Evolutionary conservation across 2,113 vertebrate species (phyloP).

Genomic region (Dryoscopus gambensis): DNA sequence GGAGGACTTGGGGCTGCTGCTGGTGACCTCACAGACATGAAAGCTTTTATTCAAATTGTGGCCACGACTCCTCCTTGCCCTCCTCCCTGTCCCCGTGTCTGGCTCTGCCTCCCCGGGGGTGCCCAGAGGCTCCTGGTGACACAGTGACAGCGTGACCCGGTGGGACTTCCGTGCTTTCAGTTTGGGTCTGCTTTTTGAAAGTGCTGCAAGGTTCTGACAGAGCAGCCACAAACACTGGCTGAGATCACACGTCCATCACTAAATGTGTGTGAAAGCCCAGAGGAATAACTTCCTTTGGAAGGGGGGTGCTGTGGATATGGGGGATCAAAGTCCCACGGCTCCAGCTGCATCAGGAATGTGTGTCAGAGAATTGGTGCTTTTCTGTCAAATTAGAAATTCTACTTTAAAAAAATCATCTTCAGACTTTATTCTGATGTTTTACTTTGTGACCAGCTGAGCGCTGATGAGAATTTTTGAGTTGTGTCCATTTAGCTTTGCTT

Average conservation of each 20-base stretch:
- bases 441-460: neutral
- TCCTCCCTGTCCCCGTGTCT: neutral
- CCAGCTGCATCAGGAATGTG: neutral
- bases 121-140: neutral
- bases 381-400: neutral
- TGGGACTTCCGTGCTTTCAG: neutral
- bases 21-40: neutral
- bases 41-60: neutral
- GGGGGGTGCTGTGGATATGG: neutral
- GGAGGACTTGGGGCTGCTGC: neutral
- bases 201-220: neutral
- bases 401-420: neutral
- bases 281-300: neutral
- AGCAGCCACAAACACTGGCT: neutral
- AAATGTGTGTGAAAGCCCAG: neutral
- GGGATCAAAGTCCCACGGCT: neutral
- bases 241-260: neutral
- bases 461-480: neutral
- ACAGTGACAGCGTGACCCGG: fast-evolving
- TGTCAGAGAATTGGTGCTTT: neutral
- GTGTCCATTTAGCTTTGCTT: neutral
- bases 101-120: neutral
- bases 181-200: neutral
- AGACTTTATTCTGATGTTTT: neutral
- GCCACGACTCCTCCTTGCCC: neutral